phyloP scores from a whole-genome alignment of 2,888 invertebrate species.

The Coleophora flavipennella region DNA sequence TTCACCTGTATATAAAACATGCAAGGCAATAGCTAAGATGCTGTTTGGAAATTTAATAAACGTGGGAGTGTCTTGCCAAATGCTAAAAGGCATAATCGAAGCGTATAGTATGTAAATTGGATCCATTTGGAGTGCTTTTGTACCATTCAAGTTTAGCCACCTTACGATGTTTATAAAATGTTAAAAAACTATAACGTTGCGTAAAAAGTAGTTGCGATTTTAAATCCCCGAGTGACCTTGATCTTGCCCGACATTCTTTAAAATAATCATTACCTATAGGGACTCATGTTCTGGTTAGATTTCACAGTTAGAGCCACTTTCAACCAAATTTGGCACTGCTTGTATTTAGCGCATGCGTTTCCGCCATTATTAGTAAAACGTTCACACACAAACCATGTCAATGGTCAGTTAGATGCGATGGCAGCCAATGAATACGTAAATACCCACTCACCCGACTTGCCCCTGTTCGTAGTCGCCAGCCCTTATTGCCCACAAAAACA shows the following conservation, averaged over 20 bases:
- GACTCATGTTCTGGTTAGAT: too few species aligned
- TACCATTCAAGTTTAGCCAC: too few species aligned
- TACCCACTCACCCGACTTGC: constrained; percentile 60
- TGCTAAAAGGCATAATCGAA: constrained; percentile 26
- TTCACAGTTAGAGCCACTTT: too few species aligned
- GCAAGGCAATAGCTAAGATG: constrained; percentile 31
- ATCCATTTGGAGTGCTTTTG: too few species aligned
- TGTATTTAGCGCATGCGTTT: too few species aligned
- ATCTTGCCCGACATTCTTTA: too few species aligned
- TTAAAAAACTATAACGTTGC: too few species aligned
- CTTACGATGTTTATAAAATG: too few species aligned
- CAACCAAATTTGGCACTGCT: not conserved
- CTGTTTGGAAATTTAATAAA: constrained; percentile 7
- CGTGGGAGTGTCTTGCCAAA: constrained; percentile 40
- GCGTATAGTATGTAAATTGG: too few species aligned
- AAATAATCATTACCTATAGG: too few species aligned
- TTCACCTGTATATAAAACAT: constrained; percentile 19
- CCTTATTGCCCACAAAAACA: constrained; percentile 61
- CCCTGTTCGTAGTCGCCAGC: constrained; percentile 47
- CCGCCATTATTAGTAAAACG: constrained; percentile 31
- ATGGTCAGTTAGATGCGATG: constrained; percentile 20
- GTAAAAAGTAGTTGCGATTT: too few species aligned
- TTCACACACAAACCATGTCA: constrained; percentile 36
- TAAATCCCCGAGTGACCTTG: too few species aligned
- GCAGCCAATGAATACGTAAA: constrained; percentile 34